Percentiles rank a stretch among this genome's conserved stretches.
Evolutionary conservation across 2,113 vertebrate species (phyloP).

Genomic region (Himantopus leucocephalus): DNA sequence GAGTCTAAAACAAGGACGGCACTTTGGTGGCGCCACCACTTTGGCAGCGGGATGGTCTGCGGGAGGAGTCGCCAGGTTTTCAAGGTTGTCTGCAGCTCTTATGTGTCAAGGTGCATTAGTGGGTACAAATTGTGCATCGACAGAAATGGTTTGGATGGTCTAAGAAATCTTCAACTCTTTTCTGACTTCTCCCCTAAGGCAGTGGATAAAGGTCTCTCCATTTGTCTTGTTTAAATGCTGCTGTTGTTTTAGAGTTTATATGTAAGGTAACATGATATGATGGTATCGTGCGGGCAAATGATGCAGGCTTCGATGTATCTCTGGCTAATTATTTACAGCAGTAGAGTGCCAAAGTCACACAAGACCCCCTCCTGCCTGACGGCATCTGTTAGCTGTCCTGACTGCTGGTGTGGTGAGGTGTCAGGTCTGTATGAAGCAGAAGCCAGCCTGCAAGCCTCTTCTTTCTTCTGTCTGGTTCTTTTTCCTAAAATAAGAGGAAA

Average conservation of each 20-base stretch:
- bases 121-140: fast-evolving
- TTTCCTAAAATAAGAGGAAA: neutral
- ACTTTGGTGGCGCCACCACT: neutral
- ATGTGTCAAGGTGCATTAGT: neutral
- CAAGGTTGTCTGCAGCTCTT: neutral
- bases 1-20: neutral
- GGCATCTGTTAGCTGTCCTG: neutral
- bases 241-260: fast-evolving
- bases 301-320: fast-evolving
- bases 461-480: neutral
- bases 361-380: neutral
- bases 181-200: neutral
- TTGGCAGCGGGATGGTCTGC: neutral
- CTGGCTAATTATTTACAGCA: neutral
- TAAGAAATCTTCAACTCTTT: neutral
- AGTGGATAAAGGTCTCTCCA: fast-evolving
- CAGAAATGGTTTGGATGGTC: neutral
- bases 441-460: neutral
- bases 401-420: fast-evolving
- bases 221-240: neutral
- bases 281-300: fast-evolving
- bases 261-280: fast-evolving
- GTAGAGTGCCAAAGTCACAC: no score
- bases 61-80: neutral
- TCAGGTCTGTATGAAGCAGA: neutral